Evolutionary conservation across 2,888 invertebrate species (phyloP).

Genomic region (Mythimna impura): DNA sequence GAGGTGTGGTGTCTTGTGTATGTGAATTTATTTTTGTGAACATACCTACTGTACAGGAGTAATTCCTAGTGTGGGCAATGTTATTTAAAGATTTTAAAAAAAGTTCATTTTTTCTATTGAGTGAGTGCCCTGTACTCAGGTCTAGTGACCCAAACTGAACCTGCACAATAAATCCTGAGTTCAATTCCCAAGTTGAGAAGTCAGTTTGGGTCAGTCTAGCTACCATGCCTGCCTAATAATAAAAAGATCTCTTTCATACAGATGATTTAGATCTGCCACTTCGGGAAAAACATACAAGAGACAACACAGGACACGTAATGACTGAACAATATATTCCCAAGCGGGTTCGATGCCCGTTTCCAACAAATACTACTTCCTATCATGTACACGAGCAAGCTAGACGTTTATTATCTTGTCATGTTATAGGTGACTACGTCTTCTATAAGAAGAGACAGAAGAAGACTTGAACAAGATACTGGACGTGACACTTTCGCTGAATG

Average conservation of each 20-base stretch:
- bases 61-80: no score
- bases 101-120: not conserved
- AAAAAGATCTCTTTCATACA: not conserved
- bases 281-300: not conserved
- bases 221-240: not conserved
- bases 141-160: not conserved
- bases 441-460: not conserved
- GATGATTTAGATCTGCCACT: not conserved
- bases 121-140: not conserved
- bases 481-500: no score
- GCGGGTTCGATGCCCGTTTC: slow-evolving; percentile 4
- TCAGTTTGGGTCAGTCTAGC: no score
- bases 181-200: not conserved
- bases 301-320: not conserved
- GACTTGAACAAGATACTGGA: not conserved
- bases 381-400: not conserved
- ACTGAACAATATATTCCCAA: no score
- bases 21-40: no score
- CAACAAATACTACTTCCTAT: not conserved
- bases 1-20: no score
- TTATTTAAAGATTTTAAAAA: no score
- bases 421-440: not conserved
- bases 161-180: not conserved
- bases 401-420: slow-evolving; percentile 5
- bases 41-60: no score